phyloP scores from a whole-genome alignment of 2,797 vertebrate species.

The Cephalopachus bancanus region DNA sequence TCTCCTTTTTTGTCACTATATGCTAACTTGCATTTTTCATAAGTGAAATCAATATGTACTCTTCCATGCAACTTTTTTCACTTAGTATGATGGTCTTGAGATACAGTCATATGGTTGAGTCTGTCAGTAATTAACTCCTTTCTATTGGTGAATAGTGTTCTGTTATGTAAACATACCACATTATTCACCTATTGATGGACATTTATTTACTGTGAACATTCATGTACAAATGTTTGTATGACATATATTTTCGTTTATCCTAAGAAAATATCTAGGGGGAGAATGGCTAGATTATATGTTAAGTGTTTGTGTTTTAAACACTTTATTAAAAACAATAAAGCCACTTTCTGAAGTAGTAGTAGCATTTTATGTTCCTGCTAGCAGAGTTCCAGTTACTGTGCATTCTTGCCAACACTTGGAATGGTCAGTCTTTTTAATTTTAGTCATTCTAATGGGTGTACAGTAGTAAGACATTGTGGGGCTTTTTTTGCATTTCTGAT shows the following conservation, averaged over 20 bases:
- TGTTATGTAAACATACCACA: background rate
- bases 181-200: background rate
- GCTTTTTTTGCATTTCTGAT: slow-evolving; percentile 7
- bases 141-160: background rate
- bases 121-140: background rate
- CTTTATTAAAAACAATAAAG: background rate
- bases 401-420: background rate
- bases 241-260: background rate
- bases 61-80: background rate
- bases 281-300: background rate
- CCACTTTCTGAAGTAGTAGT: background rate
- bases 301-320: background rate
- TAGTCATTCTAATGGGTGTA: background rate
- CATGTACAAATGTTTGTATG: background rate
- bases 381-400: background rate
- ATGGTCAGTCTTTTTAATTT: background rate
- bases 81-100: background rate
- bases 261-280: background rate
- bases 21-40: background rate
- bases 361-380: background rate
- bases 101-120: background rate
- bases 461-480: background rate
- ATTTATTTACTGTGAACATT: background rate
- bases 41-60: background rate
- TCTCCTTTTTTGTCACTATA: background rate